Evolutionary conservation across 53 echinoderm and acorn worm genomes (phyloP), one percentile per base, ranked within the genome.

Genomic region (Henricia sp.): DNA sequence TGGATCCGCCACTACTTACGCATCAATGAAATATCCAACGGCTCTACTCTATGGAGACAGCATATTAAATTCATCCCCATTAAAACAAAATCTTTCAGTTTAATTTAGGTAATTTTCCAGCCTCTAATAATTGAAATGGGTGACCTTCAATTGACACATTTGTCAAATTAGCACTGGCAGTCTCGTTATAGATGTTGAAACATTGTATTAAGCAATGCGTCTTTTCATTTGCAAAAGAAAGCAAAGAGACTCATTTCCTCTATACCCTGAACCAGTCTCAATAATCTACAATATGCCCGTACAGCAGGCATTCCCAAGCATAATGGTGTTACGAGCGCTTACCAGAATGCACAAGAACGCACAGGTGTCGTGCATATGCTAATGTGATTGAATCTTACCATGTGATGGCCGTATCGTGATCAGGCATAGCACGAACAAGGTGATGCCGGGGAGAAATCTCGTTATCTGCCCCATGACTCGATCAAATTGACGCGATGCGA

Each of bases 371-470:
- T 23, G 39, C 25, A 62, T 50, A 80, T 62, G 29, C 62, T 80
- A 80, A 80, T 64, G 80, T 64, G 80, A 64, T 64, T 64, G n/a
- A 48, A 48, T 80, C 80, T 64, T 80, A 64, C 80, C 80, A 17
- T 25, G 28, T n/a, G 80, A 80, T 44, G 48, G n/a, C n/a, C 80
- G 32, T n/a, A 64, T 40, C 8, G 80, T 27, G 9, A 34, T 35
- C 48, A 80, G 64, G 80, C 27, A 63, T 35, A 80, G 80, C 64
- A 26, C 80, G 44, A 35, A 62, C 42, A 80, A 19, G 50, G 63
- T 63, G 80, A 30, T n/a, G n/a, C n/a, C 3, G 46, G 63, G 80
- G 50, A 14, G 43, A 48, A 43, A 50, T 21, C 35, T 10, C 80
- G 20, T 33, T 64, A 80, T 62, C 64, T 36, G 25, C 80, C 48